Conservation (phyloP, 2,797 vertebrate species). For the Nannoperca obscura region DNA sequence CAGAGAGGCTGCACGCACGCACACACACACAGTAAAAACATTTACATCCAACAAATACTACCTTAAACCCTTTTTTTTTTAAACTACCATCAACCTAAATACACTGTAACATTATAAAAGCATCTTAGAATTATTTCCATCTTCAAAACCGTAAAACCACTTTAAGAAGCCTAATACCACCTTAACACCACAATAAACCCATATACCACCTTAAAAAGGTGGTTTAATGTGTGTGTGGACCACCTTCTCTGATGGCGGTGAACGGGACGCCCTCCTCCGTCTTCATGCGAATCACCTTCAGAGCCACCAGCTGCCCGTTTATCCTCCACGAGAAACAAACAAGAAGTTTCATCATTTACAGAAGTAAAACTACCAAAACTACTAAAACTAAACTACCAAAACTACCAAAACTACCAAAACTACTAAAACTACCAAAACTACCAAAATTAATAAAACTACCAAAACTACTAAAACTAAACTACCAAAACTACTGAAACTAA, state of each 20-base stretch:
- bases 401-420: no score
- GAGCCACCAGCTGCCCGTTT: conserved; percentile 90
- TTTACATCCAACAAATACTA: neutral
- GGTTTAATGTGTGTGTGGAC: neutral
- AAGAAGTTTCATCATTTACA: no score
- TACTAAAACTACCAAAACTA: no score
- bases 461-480: no score
- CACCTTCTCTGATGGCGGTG: conserved; percentile 93
- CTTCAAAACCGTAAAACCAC: no score
- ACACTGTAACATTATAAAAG: no score
- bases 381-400: no score
- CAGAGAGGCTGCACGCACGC: conserved; percentile 87
- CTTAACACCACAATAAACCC: neutral
- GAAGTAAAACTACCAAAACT: no score
- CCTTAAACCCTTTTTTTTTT: neutral
- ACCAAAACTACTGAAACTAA: no score
- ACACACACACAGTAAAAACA: conserved; percentile 40
- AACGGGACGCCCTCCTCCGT: conserved; percentile 92
- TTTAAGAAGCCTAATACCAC: neutral
- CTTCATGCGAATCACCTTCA: conserved; percentile 92
- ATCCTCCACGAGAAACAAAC: conserved; percentile 80
- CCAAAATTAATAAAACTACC: no score
- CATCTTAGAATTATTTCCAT: no score
- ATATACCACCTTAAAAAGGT: no score
- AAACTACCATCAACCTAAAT: neutral